A percentile compares a stretch with the other conserved stretches of the same genome.
Conservation (phyloP, 2,888 invertebrate genomes). For the Diadromus collaris region DNA sequence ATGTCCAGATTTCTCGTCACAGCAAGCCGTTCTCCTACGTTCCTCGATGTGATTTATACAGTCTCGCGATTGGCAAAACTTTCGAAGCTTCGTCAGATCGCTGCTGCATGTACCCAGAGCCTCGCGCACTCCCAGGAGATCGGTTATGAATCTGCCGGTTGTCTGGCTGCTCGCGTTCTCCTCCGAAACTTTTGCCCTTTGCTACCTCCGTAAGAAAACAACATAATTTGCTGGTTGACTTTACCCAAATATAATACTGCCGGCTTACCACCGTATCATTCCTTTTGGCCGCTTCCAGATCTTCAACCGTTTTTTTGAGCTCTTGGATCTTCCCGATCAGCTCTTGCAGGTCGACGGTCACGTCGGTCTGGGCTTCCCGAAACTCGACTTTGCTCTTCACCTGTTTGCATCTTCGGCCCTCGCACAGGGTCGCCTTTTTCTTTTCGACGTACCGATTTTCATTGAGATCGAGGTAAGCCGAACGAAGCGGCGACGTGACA, state of each 20-base stretch:
- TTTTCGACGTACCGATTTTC: not conserved
- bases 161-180: conserved; percentile 60
- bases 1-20: conserved; percentile 65
- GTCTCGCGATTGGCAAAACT: conserved; percentile 65
- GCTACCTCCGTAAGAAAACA: conserved; percentile 19
- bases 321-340: conserved; percentile 65
- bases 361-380: conserved; percentile 56
- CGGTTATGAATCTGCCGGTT: conserved; percentile 47
- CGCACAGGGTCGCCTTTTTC: conserved; percentile 49
- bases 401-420: conserved; percentile 45
- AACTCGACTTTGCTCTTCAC: conserved; percentile 54
- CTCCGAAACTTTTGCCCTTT: conserved; percentile 16
- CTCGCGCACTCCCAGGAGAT: conserved; percentile 57
- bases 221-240: not conserved
- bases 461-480: conserved; percentile 1
- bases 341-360: conserved; percentile 51
- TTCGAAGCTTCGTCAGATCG: conserved; percentile 62
- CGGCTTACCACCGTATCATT: conserved; percentile 43
- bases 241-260: no score
- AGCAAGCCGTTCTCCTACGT: conserved; percentile 58
- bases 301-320: conserved; percentile 61
- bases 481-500: conserved; percentile 16
- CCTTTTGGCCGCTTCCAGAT: conserved; percentile 55
- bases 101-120: conserved; percentile 60
- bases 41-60: conserved; percentile 61